Evolutionary conservation across 2,888 invertebrate species (phyloP).

Genomic region (Cinara cedri): DNA sequence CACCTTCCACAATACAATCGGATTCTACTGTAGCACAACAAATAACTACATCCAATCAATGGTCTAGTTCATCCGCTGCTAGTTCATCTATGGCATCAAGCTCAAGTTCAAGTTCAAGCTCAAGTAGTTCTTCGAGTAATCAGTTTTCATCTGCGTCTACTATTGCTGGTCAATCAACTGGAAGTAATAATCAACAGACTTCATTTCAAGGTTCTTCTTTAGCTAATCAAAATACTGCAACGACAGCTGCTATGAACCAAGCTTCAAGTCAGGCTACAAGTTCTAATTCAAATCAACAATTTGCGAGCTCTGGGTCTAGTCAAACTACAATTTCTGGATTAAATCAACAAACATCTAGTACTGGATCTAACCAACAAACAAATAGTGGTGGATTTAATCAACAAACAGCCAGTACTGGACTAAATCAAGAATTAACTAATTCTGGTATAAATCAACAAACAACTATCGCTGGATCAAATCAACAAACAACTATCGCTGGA

Average conservation of each 20-base stretch:
- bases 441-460: conserved; percentile 57
- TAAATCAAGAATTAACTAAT: conserved; percentile 50
- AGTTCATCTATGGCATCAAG: conserved; percentile 59
- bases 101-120: conserved; percentile 59
- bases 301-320: conserved; percentile 33
- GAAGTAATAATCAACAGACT: conserved; percentile 54
- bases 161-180: conserved; percentile 58
- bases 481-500: conserved; percentile 49
- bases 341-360: conserved; percentile 53
- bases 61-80: conserved; percentile 58
- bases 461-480: conserved; percentile 32
- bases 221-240: conserved; percentile 47
- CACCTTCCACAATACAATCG: conserved; percentile 59
- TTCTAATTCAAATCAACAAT: conserved; percentile 57
- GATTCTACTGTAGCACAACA: conserved; percentile 59
- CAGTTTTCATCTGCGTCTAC: conserved; percentile 56
- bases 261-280: conserved; percentile 59
- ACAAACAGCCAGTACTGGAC: conserved; percentile 39
- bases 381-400: conserved; percentile 40
- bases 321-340: conserved; percentile 47
- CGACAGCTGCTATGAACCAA: conserved; percentile 54
- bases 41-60: conserved; percentile 57
- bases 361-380: conserved; percentile 51
- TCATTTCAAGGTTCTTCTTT: conserved; percentile 45
- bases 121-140: conserved; percentile 59